Evolutionary conservation across 2,113 vertebrate genomes (phyloP).

Genomic region (Holacanthus passer): DNA sequence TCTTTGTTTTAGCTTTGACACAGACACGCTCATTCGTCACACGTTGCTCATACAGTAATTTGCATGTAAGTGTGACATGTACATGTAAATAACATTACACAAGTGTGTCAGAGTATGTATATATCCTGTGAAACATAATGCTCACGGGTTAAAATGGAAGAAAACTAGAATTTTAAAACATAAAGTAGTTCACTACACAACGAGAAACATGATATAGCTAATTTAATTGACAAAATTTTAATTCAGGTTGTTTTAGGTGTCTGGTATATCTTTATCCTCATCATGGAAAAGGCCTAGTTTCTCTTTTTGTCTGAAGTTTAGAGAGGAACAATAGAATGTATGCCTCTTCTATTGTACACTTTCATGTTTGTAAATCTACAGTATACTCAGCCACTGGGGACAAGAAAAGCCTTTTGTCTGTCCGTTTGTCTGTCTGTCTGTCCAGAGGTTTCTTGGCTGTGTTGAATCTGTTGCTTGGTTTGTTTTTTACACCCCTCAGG

Average conservation of each 20-base stretch:
- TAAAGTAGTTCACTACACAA: not conserved
- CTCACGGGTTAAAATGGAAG: not conserved
- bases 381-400: conserved; percentile 41
- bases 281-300: not conserved
- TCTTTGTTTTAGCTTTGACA: not conserved
- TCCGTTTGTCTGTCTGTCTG: conserved; percentile 37
- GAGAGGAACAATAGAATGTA: conserved; percentile 45
- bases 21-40: not conserved
- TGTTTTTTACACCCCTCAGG: conserved; percentile 50
- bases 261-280: conserved; percentile 10
- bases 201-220: not conserved
- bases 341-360: conserved; percentile 25
- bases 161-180: not conserved
- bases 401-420: conserved; percentile 60
- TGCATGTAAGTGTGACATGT: not conserved
- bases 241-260: conserved; percentile 5
- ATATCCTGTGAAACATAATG: not conserved
- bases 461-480: conserved; percentile 12
- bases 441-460: conserved; percentile 34
- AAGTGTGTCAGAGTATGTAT: not conserved
- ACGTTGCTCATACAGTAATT: not conserved
- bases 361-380: conserved; percentile 54
- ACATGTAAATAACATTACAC: not conserved
- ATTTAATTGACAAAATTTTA: not conserved
- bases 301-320: conserved; percentile 10